A percentile compares a stretch with the other conserved stretches of the same genome.
Conservation (phyloP, 2,113 vertebrate species). For the Nothobranchius kuhntae region DNA sequence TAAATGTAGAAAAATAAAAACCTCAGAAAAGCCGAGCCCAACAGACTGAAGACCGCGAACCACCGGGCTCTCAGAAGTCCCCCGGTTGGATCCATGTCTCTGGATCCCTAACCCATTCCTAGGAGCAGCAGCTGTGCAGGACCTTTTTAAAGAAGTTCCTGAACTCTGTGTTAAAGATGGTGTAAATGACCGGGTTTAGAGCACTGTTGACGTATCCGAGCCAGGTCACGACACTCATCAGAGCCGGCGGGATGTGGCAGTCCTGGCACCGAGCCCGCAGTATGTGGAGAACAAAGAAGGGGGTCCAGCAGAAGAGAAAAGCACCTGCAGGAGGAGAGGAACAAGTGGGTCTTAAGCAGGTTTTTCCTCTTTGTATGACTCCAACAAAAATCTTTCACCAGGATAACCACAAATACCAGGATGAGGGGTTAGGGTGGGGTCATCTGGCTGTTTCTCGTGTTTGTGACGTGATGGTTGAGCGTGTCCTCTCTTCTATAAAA, state of each 20-base stretch:
- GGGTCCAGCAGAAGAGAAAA: constrained; percentile 97
- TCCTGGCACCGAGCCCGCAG: constrained; percentile 84
- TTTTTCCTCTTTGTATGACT: too few relatives aligned
- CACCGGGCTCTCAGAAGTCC: constrained; percentile 2
- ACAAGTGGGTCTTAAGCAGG: not conserved
- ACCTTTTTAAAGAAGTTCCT: constrained; percentile 89
- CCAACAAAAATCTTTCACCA: too few relatives aligned
- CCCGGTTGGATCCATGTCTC: not conserved
- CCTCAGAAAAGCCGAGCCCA: constrained; percentile 25
- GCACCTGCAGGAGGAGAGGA: constrained; percentile 74
- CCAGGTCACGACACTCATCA: constrained; percentile 95
- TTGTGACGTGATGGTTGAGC: too few relatives aligned
- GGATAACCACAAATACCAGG: too few relatives aligned
- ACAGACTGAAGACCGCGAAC: constrained; percentile 1
- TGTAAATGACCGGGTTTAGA: constrained; percentile 94
- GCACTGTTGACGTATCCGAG: constrained; percentile 96
- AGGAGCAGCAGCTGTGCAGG: constrained; percentile 74
- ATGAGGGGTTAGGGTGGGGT: too few relatives aligned
- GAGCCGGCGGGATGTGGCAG: constrained; percentile 81
- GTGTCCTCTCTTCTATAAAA: too few relatives aligned
- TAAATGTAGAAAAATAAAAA: constrained; percentile 31
- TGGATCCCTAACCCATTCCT: not conserved
- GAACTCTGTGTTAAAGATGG: constrained; percentile 92
- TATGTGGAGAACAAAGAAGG: constrained; percentile 94
- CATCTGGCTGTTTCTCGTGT: too few relatives aligned